Evolutionary conservation across 1,140 invertebrate species (phyloP).

Genomic region (Gonatopus flavifemur): DNA sequence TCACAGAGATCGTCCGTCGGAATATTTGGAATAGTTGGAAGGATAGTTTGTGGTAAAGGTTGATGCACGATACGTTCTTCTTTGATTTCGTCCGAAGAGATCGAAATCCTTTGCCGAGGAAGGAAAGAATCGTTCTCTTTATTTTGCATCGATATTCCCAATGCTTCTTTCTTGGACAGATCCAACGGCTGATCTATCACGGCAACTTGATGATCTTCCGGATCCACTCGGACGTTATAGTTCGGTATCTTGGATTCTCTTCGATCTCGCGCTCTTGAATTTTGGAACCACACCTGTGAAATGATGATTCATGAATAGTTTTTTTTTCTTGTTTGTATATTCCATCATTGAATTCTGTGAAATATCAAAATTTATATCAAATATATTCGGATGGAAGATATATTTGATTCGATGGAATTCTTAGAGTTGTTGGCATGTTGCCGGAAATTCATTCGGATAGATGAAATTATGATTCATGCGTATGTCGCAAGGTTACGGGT

Average conservation of each 20-base stretch:
- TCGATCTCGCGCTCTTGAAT: constrained; percentile 89
- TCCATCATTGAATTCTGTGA: too few relatives aligned
- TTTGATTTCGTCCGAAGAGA: constrained; percentile 40
- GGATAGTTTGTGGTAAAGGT: constrained; percentile 8
- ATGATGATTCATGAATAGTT: neutral
- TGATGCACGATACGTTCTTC: too few relatives aligned
- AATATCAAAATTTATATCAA: too few relatives aligned
- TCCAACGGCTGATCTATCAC: constrained; percentile 81
- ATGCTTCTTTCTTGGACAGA: constrained; percentile 77
- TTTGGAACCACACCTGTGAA: constrained; percentile 86
- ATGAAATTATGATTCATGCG: too few relatives aligned
- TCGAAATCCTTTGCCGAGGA: constrained; percentile 37
- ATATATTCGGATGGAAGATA: too few relatives aligned
- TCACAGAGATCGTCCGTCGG: constrained; percentile 49
- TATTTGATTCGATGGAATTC: too few relatives aligned
- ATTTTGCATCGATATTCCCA: constrained; percentile 50
- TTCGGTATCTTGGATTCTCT: constrained; percentile 66
- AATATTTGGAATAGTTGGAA: constrained; percentile 20
- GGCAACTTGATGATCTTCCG: constrained; percentile 36
- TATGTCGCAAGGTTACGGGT: too few relatives aligned
- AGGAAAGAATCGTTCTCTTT: constrained; percentile 35
- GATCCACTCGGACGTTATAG: constrained; percentile 61
- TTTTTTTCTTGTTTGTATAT: too few relatives aligned
- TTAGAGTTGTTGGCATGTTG: too few relatives aligned
- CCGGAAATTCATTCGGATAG: too few relatives aligned